These are phyloP conservation scores for Hemicrepidius hirtus DNA, from an alignment of 2,888 invertebrate species.

Conservation along the genomic window DNA sequence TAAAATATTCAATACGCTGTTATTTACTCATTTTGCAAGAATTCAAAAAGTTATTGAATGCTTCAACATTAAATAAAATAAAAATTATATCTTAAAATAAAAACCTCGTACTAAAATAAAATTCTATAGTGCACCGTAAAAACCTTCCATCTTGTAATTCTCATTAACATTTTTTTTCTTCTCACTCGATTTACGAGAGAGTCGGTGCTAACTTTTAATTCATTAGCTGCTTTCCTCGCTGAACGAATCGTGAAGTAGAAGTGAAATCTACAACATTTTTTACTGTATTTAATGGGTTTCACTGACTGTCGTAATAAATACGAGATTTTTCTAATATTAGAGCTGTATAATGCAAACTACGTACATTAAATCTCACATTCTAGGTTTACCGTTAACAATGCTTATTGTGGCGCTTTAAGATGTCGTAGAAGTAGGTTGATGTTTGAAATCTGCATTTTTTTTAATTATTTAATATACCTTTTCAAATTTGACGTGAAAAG, in stretches of 20 bases:
- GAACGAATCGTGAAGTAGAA: constrained; percentile 3
- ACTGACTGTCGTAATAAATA: no score
- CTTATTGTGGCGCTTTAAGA: no score
- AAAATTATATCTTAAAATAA: neutral
- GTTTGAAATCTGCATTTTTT: neutral
- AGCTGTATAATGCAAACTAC: neutral
- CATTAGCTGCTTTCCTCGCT: constrained; percentile 10
- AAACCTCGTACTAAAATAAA: constrained; percentile 4
- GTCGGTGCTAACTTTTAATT: constrained; percentile 6
- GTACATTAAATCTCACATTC: neutral
- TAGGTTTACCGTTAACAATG: neutral
- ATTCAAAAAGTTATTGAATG: no score
- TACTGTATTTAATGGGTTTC: neutral
- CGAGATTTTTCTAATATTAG: neutral
- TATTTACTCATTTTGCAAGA: no score
- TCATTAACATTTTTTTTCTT: constrained; percentile 14
- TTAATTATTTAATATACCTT: no score
- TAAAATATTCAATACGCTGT: no score
- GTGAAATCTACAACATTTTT: neutral
- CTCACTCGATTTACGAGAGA: neutral
- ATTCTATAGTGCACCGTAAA: neutral
- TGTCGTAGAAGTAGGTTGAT: neutral
- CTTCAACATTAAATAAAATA: no score
- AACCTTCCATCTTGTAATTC: neutral
- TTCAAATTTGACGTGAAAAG: neutral